Evolutionary conservation across 1,140 invertebrate species (phyloP).

Genomic region (Mya arenaria): DNA sequence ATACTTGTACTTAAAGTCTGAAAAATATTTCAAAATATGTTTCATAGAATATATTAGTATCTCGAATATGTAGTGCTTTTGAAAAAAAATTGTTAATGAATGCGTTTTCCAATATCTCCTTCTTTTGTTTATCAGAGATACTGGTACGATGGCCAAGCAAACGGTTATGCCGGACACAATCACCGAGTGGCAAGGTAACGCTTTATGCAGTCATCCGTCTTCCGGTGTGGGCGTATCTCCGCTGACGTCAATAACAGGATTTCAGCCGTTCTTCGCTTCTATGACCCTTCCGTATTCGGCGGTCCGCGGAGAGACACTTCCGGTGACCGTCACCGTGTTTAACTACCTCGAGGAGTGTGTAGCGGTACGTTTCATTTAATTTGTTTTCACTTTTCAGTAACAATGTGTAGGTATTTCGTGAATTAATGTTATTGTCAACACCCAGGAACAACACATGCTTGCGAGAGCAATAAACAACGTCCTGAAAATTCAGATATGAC

Average conservation of each 20-base stretch:
- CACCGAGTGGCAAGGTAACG: constrained; percentile 95
- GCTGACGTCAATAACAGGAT: constrained; percentile 86
- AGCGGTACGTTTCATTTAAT: constrained; percentile 85
- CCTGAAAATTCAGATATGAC: no score
- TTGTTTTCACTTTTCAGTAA: no score
- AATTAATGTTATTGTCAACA: no score
- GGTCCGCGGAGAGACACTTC: constrained; percentile 93
- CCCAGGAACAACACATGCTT: no score
- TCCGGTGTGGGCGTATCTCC: constrained; percentile 91
- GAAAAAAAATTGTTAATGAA: no score
- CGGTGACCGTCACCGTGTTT: constrained; percentile 93
- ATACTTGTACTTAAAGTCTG: no score
- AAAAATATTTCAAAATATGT: no score
- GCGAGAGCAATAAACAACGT: no score
- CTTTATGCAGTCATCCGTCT: constrained; percentile 92
- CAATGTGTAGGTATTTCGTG: no score
- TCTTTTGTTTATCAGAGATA: constrained; percentile 1
- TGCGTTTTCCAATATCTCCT: no score
- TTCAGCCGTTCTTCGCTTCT: constrained; percentile 93
- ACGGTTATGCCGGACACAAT: constrained; percentile 91
- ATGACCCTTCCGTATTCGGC: constrained; percentile 93
- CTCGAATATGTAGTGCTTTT: no score
- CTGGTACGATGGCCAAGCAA: constrained; percentile 38
- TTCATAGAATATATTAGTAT: no score
- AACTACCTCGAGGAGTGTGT: constrained; percentile 89